Evolutionary conservation across 2,797 vertebrate species (phyloP).

Genomic region (Oophaga sylvatica): DNA sequence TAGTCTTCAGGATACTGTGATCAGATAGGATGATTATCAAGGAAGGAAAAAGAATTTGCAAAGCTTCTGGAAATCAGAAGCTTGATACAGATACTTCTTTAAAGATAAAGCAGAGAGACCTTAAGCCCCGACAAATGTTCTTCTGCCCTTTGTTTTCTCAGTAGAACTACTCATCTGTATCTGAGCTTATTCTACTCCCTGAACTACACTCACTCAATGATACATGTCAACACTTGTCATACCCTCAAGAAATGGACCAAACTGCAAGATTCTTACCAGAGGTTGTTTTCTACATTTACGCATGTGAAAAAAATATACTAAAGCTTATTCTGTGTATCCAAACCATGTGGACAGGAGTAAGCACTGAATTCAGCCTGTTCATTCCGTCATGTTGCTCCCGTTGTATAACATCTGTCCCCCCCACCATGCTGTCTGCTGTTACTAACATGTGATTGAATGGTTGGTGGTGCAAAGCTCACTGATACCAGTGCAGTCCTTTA

Average conservation of each 20-base stretch:
- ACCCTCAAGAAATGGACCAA: neutral
- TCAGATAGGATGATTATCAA: conserved; percentile 37
- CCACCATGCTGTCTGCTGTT: too few species aligned
- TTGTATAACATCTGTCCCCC: too few species aligned
- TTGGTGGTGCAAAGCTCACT: too few species aligned
- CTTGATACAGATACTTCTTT: conserved; percentile 28
- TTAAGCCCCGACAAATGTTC: neutral
- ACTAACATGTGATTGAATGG: too few species aligned
- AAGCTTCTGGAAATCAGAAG: conserved; percentile 18
- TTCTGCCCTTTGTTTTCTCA: conserved; percentile 10
- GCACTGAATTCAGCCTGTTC: too few species aligned
- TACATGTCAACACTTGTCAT: conserved; percentile 19
- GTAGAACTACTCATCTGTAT: conserved; percentile 6
- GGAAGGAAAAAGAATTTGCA: conserved; percentile 40
- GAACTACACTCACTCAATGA: neutral
- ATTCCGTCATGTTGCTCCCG: too few species aligned
- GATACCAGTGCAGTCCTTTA: too few species aligned
- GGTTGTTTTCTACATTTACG: neutral
- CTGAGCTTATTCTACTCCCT: neutral
- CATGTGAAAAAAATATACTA: too few species aligned
- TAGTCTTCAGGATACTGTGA: conserved; percentile 41
- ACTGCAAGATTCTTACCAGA: neutral
- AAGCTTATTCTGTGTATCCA: too few species aligned
- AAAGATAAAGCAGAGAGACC: conserved; percentile 32
- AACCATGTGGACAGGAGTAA: too few species aligned